Evolutionary conservation across 2,888 invertebrate species (phyloP).

Genomic region (Caenorhabditis afra): DNA sequence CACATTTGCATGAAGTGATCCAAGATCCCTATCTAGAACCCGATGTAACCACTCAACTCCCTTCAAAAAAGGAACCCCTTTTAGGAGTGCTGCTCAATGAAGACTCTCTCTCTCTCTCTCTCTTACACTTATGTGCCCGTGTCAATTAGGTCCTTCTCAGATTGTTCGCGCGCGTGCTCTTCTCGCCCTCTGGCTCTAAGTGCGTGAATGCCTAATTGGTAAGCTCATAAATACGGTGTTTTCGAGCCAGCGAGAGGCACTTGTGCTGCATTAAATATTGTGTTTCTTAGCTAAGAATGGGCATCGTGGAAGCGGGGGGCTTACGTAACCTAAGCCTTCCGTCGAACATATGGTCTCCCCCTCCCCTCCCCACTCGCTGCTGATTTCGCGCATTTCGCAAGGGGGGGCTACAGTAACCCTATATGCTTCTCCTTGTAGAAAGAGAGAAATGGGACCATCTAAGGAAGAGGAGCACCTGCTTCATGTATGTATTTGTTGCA

Average conservation of each 20-base stretch:
- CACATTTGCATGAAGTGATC: too few relatives aligned
- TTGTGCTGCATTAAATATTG: constrained; percentile 58
- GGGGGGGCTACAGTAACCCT: neutral
- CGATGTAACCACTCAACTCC: too few relatives aligned
- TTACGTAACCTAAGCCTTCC: constrained; percentile 47
- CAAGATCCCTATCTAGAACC: too few relatives aligned
- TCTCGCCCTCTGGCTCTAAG: constrained; percentile 16
- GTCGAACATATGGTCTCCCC: constrained; percentile 46
- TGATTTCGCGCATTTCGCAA: constrained; percentile 36
- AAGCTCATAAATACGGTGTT: constrained; percentile 53
- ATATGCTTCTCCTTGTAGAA: neutral
- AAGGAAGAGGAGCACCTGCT: constrained; percentile 37
- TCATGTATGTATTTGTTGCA: constrained; percentile 23
- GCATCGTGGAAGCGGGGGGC: constrained; percentile 14
- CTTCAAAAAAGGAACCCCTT: neutral
- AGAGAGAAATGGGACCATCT: neutral
- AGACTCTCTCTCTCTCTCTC: too few relatives aligned
- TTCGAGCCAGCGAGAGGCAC: constrained; percentile 17
- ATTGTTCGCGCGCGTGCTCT: neutral
- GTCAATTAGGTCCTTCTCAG: constrained; percentile 33
- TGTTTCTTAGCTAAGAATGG: constrained; percentile 34
- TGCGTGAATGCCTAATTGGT: constrained; percentile 28
- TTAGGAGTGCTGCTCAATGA: too few relatives aligned
- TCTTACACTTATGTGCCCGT: too few relatives aligned
- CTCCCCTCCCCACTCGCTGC: too few relatives aligned